Percentiles rank a stretch among this genome's conserved stretches.
These are phyloP conservation scores for Bembecia ichneumoniformis DNA, from an alignment of 2,888 invertebrate species.

Conservation along the genomic window DNA sequence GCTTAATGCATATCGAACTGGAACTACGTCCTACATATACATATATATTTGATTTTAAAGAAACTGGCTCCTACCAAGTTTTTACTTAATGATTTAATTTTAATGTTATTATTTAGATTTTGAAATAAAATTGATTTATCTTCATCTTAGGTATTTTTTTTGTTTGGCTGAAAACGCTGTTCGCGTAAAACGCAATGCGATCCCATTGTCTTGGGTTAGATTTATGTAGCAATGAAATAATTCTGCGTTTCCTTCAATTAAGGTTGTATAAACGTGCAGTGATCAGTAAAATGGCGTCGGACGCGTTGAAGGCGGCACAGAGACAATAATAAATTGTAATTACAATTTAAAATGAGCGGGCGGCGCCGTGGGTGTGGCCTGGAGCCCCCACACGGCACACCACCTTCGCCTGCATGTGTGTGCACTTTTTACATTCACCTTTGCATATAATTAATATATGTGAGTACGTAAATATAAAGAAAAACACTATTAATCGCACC, in stretches of 20 bases:
- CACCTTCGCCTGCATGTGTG: slow-evolving; percentile 49
- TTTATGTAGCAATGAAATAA: not conserved
- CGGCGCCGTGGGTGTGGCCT: slow-evolving; percentile 64
- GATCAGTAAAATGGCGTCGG: slow-evolving; percentile 67
- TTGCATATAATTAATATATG: slow-evolving; percentile 42
- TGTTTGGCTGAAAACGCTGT: too few species aligned
- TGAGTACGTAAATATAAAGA: slow-evolving; percentile 4
- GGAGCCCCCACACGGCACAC: slow-evolving; percentile 45
- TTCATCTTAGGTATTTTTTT: too few species aligned
- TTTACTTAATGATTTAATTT: too few species aligned
- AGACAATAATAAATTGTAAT: slow-evolving; percentile 72
- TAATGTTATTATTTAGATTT: too few species aligned
- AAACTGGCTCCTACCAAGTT: too few species aligned
- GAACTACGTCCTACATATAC: too few species aligned
- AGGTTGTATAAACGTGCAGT: slow-evolving; percentile 1
- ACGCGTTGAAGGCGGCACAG: slow-evolving; percentile 64
- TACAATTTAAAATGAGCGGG: slow-evolving; percentile 73
- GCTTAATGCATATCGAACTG: too few species aligned
- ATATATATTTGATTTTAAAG: too few species aligned
- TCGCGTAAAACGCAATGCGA: too few species aligned
- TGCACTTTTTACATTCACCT: slow-evolving; percentile 51
- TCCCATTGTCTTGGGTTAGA: too few species aligned
- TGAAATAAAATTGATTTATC: too few species aligned
- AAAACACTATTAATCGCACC: not conserved
- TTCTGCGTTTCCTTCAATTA: not conserved